Percentiles rank a stretch among this genome's conserved stretches.
Evolutionary conservation across 2,113 vertebrate genomes (phyloP).

Genomic region (Pandion haliaetus): DNA sequence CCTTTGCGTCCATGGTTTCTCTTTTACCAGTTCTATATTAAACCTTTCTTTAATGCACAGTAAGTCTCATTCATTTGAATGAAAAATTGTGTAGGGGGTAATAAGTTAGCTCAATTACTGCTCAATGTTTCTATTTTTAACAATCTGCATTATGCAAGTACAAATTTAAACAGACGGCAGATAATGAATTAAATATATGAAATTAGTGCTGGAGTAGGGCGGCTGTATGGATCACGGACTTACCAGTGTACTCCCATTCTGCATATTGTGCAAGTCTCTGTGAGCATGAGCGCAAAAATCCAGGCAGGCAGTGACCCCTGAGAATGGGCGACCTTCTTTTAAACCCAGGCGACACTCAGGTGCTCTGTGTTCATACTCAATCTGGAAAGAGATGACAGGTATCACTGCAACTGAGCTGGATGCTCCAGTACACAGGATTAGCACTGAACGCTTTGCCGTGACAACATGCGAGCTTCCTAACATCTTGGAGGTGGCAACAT

Average conservation of each 20-base stretch:
- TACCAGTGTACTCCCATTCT: constrained; percentile 94
- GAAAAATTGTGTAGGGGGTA: background rate
- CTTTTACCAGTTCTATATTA: background rate
- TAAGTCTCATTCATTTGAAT: background rate
- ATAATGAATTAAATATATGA: background rate
- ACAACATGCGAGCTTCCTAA: background rate
- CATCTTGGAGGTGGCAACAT: background rate
- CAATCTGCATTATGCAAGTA: background rate
- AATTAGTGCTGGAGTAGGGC: background rate
- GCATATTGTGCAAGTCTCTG: constrained; percentile 97
- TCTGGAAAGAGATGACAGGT: constrained; percentile 67
- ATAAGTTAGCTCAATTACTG: background rate
- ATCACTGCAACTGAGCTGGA: background rate
- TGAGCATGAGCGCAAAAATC: constrained; percentile 98
- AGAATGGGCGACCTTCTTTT: constrained; percentile 94
- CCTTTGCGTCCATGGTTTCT: background rate
- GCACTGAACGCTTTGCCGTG: background rate
- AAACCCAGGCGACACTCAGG: constrained; percentile 90
- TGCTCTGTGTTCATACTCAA: constrained; percentile 92
- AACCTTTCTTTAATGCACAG: background rate
- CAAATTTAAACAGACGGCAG: background rate
- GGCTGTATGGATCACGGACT: background rate
- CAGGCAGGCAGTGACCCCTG: constrained; percentile 95
- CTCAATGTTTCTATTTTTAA: background rate
- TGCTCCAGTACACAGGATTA: background rate